A percentile compares a stretch with the other conserved stretches of the same genome.
These are phyloP conservation scores for Lophochroa leadbeateri DNA, from an alignment of 2,113 vertebrate species.

Conservation along the genomic window DNA sequence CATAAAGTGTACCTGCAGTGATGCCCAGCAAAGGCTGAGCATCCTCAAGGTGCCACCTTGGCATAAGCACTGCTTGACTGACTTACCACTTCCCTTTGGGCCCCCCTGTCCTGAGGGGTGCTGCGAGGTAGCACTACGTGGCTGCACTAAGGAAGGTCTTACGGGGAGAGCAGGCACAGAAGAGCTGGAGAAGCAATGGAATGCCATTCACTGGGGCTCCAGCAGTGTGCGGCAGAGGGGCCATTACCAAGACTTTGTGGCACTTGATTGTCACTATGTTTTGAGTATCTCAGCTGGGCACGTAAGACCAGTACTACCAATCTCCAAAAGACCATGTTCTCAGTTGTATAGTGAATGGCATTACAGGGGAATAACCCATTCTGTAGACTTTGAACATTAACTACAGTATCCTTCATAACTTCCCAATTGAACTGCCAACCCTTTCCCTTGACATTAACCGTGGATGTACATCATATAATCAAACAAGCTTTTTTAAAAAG, in stretches of 20 bases:
- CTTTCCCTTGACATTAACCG: background rate
- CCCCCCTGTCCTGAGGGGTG: background rate
- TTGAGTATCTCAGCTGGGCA: slow-evolving; percentile 17
- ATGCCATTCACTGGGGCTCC: background rate
- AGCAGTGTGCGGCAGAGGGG: background rate
- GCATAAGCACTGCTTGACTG: background rate
- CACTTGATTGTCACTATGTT: background rate
- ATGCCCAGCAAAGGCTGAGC: background rate
- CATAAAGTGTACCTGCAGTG: background rate
- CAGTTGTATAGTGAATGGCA: background rate
- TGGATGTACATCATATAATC: slow-evolving; percentile 11
- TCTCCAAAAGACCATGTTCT: background rate
- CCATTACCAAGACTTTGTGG: background rate
- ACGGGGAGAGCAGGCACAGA: background rate
- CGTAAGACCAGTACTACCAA: background rate
- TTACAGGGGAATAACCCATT: background rate
- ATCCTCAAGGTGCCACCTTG: background rate
- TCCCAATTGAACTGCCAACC: background rate
- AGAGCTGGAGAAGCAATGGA: background rate
- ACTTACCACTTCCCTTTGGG: background rate
- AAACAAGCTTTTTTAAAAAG: slow-evolving; percentile 79
- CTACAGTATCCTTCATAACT: background rate
- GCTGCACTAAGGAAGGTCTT: background rate
- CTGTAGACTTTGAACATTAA: background rate
- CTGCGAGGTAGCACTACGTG: background rate